phyloP scores from a whole-genome alignment of 2,888 invertebrate species.

The Drosophila borborema region DNA sequence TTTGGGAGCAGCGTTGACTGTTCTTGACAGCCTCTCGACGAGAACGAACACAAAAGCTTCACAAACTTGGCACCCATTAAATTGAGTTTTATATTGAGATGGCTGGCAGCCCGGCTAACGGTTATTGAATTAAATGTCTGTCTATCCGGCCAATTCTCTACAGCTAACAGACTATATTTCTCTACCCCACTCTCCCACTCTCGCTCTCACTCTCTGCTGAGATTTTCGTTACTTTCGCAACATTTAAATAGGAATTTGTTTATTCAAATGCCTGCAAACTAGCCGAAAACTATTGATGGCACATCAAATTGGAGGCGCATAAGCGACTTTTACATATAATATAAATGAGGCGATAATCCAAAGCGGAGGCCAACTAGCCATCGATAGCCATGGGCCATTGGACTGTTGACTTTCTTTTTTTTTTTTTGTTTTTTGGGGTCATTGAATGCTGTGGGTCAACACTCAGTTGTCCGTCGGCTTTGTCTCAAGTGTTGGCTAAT shows the following conservation, averaged over 20 bases:
- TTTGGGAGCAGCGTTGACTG: slow-evolving; percentile 45
- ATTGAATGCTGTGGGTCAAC: slow-evolving; percentile 11
- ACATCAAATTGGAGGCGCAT: background rate
- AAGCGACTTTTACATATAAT: too few relatives aligned
- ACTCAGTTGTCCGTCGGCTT: background rate
- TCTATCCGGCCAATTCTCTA: slow-evolving; percentile 3
- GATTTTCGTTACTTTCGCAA: slow-evolving; percentile 22
- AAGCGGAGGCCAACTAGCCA: background rate
- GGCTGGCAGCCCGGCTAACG: slow-evolving; percentile 54
- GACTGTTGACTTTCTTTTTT: background rate
- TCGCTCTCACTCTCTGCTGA: too few relatives aligned
- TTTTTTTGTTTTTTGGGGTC: background rate
- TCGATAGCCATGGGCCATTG: background rate
- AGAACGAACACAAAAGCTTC: slow-evolving; percentile 51
- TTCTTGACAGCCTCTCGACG: slow-evolving; percentile 64
- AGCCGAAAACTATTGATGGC: slow-evolving; percentile 2
- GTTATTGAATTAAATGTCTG: slow-evolving; percentile 68
- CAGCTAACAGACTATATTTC: background rate
- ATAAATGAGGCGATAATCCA: background rate
- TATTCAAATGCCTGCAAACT: slow-evolving; percentile 1
- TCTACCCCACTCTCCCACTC: background rate
- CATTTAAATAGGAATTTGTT: slow-evolving; percentile 43
- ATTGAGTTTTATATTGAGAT: slow-evolving; percentile 74
- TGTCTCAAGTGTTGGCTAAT: slow-evolving; percentile 8
- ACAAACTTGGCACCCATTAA: slow-evolving; percentile 68